A percentile compares a stretch with the other conserved stretches of the same genome.
Evolutionary conservation across 2,888 invertebrate species (phyloP).

Genomic region (Machimus atricapillus): DNA sequence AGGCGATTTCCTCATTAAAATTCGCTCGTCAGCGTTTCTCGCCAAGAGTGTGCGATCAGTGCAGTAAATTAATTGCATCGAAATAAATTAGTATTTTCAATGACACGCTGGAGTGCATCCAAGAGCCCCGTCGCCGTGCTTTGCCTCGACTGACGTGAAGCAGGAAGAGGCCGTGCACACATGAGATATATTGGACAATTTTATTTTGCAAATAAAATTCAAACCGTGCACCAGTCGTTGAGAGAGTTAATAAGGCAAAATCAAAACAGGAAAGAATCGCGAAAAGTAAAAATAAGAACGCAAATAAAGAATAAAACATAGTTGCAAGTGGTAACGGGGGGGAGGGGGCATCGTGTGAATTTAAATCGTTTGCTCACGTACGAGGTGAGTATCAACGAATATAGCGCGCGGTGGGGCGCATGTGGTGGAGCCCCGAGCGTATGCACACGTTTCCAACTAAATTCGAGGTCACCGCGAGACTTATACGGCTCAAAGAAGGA

Average conservation of each 20-base stretch:
- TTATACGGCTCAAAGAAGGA: conserved; percentile 47
- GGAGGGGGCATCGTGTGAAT: conserved; percentile 19
- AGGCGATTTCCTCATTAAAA: not conserved
- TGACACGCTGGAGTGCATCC: conserved; percentile 19
- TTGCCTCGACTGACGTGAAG: not conserved
- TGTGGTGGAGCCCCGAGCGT: not conserved
- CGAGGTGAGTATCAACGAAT: not conserved
- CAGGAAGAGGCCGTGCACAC: not conserved
- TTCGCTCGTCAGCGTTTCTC: not conserved
- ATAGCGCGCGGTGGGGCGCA: not conserved
- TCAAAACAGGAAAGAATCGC: conserved; percentile 4
- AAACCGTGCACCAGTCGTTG: not conserved
- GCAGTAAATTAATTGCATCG: not conserved
- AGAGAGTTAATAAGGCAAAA: conserved; percentile 24
- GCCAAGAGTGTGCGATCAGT: not conserved
- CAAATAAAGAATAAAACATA: not conserved
- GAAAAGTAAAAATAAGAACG: conserved; percentile 7
- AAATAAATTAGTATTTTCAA: conserved; percentile 18
- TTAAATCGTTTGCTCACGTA: conserved; percentile 20
- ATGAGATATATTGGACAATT: conserved; percentile 32
- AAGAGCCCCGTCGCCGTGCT: not conserved
- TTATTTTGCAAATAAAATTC: conserved; percentile 23
- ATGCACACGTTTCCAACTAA: conserved; percentile 34
- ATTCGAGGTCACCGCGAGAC: conserved; percentile 47
- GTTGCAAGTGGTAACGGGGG: not conserved